phyloP scores from a whole-genome alignment of 1,140 invertebrate species.

The Scaptomyza pallida region DNA sequence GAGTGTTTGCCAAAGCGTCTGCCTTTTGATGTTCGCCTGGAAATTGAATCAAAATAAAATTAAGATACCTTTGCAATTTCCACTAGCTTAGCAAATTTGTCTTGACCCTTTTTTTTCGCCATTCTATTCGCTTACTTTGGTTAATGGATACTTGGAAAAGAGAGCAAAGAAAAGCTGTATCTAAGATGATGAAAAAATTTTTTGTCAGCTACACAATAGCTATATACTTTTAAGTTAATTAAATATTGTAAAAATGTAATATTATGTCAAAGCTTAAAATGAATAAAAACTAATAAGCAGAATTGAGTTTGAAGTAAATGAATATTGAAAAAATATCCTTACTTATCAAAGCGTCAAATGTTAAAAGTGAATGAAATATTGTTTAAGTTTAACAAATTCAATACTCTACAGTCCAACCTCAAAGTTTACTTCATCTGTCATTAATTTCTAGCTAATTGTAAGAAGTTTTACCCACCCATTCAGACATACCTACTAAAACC shows the following conservation, averaged over 20 bases:
- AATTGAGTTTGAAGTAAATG: too few relatives aligned
- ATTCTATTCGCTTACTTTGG: neutral
- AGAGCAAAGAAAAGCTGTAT: neutral
- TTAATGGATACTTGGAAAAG: neutral
- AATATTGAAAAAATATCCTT: too few relatives aligned
- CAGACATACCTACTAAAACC: neutral
- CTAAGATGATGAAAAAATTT: neutral
- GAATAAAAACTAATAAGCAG: too few relatives aligned
- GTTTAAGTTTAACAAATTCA: too few relatives aligned
- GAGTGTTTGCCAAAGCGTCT: conserved; percentile 28
- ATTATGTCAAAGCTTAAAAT: too few relatives aligned
- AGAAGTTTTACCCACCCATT: conserved; percentile 6
- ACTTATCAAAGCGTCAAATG: too few relatives aligned
- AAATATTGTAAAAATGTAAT: neutral
- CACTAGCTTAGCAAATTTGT: conserved; percentile 20
- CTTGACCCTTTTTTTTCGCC: conserved; percentile 36
- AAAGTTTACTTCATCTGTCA: conserved; percentile 12
- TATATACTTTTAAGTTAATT: neutral
- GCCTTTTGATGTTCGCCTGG: conserved; percentile 62
- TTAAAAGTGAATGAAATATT: too few relatives aligned
- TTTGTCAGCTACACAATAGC: neutral
- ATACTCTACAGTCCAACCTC: too few relatives aligned
- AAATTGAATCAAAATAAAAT: conserved; percentile 75
- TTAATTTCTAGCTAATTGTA: conserved; percentile 45
- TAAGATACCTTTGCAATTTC: conserved; percentile 22